A percentile compares a stretch with the other conserved stretches of the same genome.
These are phyloP conservation scores for Calyptomena viridis DNA, from an alignment of 2,113 vertebrate species.

Conservation along the genomic window DNA sequence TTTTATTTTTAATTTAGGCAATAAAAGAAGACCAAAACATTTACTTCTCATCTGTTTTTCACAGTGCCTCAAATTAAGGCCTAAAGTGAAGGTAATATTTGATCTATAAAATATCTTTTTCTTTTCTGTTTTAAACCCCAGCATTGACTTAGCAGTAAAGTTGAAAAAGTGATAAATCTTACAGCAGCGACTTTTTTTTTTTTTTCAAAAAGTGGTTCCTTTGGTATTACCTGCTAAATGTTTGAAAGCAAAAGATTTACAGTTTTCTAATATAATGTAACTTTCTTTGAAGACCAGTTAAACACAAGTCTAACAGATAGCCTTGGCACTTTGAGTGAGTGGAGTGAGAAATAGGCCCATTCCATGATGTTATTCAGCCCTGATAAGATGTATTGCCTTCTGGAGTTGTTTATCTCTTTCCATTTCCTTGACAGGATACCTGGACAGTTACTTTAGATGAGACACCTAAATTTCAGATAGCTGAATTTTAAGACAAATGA, in stretches of 20 bases:
- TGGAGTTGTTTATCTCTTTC: neutral
- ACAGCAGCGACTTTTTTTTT: neutral
- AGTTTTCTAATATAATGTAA: neutral
- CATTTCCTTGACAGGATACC: neutral
- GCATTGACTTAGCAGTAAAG: neutral
- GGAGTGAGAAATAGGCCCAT: neutral
- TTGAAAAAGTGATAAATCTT: neutral
- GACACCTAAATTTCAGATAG: neutral
- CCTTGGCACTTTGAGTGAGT: neutral
- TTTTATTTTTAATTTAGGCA: neutral
- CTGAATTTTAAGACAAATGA: neutral
- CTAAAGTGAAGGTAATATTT: neutral
- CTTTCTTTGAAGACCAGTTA: neutral
- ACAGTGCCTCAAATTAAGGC: neutral
- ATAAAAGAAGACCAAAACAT: neutral
- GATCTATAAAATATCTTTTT: neutral
- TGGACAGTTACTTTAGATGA: neutral
- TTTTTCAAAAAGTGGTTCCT: neutral
- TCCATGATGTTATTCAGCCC: neutral
- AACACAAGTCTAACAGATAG: neutral
- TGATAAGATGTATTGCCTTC: neutral
- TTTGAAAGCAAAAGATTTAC: neutral
- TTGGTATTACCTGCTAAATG: neutral
- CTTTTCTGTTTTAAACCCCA: neutral
- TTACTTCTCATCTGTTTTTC: neutral